Evolutionary conservation across 2,888 invertebrate genomes (phyloP).

Genomic region (Imbricaverruca yamaguchii): DNA sequence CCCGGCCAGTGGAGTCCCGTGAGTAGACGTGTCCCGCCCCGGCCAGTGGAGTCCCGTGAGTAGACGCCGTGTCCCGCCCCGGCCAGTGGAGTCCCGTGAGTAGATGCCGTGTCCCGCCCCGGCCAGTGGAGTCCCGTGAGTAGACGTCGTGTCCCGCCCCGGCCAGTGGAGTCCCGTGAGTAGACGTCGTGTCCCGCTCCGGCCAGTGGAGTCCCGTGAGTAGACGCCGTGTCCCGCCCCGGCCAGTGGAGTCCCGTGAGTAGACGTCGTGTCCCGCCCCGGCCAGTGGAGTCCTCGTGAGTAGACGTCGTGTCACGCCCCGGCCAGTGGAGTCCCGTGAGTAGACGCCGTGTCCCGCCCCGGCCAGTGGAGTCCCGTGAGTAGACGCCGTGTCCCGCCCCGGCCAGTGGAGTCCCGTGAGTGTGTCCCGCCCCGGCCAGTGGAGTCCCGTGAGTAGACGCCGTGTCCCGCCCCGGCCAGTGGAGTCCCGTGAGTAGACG

Average conservation of each 20-base stretch:
- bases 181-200: too few species aligned
- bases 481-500: not conserved
- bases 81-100: not conserved
- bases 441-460: not conserved
- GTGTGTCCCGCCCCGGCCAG: not conserved
- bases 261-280: too few species aligned
- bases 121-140: not conserved
- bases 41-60: not conserved
- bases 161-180: not conserved
- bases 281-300: not conserved
- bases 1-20: not conserved
- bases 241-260: not conserved
- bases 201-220: not conserved
- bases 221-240: too few species aligned
- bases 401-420: not conserved
- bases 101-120: too few species aligned
- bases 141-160: too few species aligned
- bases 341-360: too few species aligned
- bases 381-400: too few species aligned
- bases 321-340: not conserved
- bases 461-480: too few species aligned
- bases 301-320: too few species aligned
- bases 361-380: not conserved
- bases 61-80: too few species aligned
- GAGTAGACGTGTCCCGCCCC: not conserved